phyloP scores from a whole-genome alignment of 2,113 vertebrate genomes.

The Pollimyrus isidori region DNA sequence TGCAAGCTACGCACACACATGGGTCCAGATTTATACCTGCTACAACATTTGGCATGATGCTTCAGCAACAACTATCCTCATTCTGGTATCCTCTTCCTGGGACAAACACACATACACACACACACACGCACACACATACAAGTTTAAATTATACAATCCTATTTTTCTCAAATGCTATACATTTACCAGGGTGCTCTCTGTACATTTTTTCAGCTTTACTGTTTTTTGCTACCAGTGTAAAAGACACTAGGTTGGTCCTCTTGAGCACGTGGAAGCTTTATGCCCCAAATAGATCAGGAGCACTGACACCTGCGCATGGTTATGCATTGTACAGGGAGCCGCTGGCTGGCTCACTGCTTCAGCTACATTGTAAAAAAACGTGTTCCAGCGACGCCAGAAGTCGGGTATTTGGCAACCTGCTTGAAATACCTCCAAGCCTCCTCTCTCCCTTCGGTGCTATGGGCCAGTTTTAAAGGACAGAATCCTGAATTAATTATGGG shows the following conservation, averaged over 20 bases:
- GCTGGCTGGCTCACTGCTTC: not conserved
- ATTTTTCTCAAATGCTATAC: no score
- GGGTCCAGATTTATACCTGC: not conserved
- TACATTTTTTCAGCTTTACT: not conserved
- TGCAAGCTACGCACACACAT: not conserved
- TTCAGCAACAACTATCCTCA: not conserved
- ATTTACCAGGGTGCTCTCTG: not conserved
- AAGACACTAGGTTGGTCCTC: conserved; percentile 8
- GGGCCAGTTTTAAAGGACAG: conserved; percentile 12
- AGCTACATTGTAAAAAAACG: not conserved
- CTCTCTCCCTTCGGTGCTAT: not conserved
- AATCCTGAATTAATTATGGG: conserved; percentile 19
- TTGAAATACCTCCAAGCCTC: conserved; percentile 13
- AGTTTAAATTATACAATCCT: not conserved
- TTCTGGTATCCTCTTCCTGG: not conserved
- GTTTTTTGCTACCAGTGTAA: not conserved
- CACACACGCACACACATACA: not conserved
- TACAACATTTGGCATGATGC: not conserved
- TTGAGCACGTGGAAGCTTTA: conserved; percentile 25
- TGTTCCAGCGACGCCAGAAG: not conserved
- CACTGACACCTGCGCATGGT: not conserved
- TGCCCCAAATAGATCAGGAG: conserved; percentile 27
- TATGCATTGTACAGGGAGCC: not conserved
- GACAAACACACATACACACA: not conserved
- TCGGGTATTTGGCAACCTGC: conserved; percentile 10